Conservation (phyloP, 2,113 vertebrate genomes). For the Erpornis zantholeuca region DNA sequence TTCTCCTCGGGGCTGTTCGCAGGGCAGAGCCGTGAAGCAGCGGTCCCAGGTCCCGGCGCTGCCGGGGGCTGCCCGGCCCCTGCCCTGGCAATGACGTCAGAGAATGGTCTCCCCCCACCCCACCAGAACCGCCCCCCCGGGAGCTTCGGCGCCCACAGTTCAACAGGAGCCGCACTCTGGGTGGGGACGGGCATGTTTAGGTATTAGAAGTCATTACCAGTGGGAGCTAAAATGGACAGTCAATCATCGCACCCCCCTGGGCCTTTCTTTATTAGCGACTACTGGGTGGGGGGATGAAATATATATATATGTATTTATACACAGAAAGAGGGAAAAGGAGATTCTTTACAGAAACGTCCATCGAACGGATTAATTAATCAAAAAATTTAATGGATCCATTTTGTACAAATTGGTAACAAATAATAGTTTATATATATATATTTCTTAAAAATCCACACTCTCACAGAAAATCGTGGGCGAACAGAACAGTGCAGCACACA, state of each 20-base stretch:
- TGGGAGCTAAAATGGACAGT: slow-evolving; percentile 47
- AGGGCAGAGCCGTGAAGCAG: neutral
- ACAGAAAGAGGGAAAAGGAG: neutral
- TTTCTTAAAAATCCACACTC: neutral
- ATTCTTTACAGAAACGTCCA: slow-evolving; percentile 35
- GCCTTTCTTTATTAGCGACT: slow-evolving; percentile 16
- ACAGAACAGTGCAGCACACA: slow-evolving; percentile 75
- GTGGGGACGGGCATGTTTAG: neutral
- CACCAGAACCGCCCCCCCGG: neutral
- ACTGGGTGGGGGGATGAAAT: neutral
- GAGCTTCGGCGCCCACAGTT: slow-evolving; percentile 5
- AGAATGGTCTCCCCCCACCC: neutral
- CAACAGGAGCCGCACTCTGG: neutral
- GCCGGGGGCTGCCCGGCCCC: neutral
- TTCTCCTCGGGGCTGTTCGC: neutral
- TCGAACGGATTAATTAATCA: slow-evolving; percentile 39
- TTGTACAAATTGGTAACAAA: slow-evolving; percentile 80
- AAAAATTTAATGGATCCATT: slow-evolving; percentile 66
- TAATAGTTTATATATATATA: slow-evolving; percentile 8
- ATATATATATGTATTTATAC: neutral
- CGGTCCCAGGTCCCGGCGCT: neutral
- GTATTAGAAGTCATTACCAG: slow-evolving; percentile 56
- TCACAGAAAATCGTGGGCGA: slow-evolving; percentile 16
- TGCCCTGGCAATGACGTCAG: slow-evolving; percentile 31
- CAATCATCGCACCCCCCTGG: slow-evolving; percentile 17